Evolutionary conservation across 2,888 invertebrate genomes (phyloP).

Genomic region (Agrochola lota): DNA sequence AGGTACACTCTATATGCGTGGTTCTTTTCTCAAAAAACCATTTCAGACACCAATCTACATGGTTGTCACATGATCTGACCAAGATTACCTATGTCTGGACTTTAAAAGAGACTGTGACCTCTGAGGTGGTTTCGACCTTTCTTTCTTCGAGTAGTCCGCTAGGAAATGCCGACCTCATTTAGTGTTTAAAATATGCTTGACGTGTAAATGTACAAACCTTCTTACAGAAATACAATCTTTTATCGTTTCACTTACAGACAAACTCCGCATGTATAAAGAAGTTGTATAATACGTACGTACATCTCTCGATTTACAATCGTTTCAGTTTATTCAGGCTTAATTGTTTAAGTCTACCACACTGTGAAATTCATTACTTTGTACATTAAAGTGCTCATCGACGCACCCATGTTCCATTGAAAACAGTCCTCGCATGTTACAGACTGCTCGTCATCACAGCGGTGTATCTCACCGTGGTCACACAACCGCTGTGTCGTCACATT

Average conservation of each 20-base stretch:
- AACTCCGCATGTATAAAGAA: neutral
- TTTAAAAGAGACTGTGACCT: too few relatives aligned
- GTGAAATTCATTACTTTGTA: neutral
- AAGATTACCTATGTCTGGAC: too few relatives aligned
- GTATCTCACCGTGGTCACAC: slow-evolving; percentile 8
- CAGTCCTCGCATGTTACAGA: neutral
- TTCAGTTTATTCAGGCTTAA: neutral
- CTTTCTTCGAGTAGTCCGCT: too few relatives aligned
- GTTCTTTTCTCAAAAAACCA: too few relatives aligned
- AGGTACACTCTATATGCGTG: too few relatives aligned
- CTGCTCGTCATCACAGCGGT: neutral
- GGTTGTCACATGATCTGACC: too few relatives aligned
- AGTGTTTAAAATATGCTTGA: too few relatives aligned
- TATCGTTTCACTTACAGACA: neutral
- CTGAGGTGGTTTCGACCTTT: too few relatives aligned
- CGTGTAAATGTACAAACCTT: too few relatives aligned
- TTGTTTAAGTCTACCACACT: neutral
- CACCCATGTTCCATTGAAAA: neutral
- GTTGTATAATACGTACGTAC: neutral
- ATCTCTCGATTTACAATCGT: neutral
- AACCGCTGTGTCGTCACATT: slow-evolving; percentile 10
- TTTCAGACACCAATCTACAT: too few relatives aligned
- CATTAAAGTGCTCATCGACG: neutral
- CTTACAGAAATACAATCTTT: too few relatives aligned
- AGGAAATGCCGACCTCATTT: too few relatives aligned